phyloP scores from a whole-genome alignment of 1,140 invertebrate genomes.

The Varroa destructor region DNA sequence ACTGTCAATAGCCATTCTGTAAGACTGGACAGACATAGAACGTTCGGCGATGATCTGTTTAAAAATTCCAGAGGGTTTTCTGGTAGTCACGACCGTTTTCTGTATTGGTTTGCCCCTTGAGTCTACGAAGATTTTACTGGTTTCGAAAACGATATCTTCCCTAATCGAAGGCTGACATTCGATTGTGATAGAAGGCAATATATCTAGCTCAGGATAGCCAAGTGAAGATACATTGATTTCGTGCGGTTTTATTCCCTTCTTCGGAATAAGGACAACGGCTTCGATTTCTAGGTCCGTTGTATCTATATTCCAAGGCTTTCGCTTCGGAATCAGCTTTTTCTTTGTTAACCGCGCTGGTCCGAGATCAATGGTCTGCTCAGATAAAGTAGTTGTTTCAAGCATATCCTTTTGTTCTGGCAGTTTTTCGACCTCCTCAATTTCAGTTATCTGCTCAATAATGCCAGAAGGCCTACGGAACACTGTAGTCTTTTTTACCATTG shows the following conservation, averaged over 20 bases:
- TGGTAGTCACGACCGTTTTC: neutral
- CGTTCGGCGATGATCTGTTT: neutral
- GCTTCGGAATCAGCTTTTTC: neutral
- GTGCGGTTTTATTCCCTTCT: neutral
- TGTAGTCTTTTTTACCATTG: neutral
- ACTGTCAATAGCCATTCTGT: no score
- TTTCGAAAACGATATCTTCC: neutral
- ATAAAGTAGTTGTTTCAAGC: neutral
- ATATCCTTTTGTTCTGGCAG: neutral
- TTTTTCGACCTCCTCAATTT: neutral
- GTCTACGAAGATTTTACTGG: constrained; percentile 3
- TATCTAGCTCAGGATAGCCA: neutral
- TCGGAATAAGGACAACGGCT: neutral
- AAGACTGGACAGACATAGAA: no score
- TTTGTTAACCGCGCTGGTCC: neutral
- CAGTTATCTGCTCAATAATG: neutral
- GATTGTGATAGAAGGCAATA: neutral
- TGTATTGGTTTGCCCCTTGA: neutral
- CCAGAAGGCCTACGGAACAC: neutral
- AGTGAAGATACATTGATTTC: neutral
- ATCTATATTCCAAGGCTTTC: neutral
- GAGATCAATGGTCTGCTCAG: neutral
- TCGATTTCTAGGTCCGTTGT: neutral
- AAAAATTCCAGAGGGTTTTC: neutral
- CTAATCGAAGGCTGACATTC: neutral